Conservation (phyloP, 1,140 invertebrate species). For the Cotesia chilonis region DNA sequence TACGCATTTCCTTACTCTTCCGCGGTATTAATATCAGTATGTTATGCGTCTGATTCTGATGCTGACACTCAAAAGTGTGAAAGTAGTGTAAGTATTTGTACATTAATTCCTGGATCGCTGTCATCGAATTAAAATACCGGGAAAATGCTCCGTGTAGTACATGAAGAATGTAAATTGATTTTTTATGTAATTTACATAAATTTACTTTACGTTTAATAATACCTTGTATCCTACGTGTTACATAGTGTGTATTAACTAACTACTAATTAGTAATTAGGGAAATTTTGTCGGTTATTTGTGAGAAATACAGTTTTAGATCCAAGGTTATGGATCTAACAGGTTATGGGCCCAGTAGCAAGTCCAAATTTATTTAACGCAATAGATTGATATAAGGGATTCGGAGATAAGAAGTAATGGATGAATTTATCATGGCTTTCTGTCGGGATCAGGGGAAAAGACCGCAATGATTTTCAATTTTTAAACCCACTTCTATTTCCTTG, state of each 20-base stretch:
- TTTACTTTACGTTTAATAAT: too few species aligned
- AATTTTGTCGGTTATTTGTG: too few species aligned
- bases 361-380: neutral
- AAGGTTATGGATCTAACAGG: neutral
- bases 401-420: conserved; percentile 43
- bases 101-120: too few species aligned
- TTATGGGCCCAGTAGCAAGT: conserved; percentile 28
- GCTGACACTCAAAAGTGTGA: conserved; percentile 27
- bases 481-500: conserved; percentile 54
- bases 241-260: too few species aligned
- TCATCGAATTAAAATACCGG: too few species aligned
- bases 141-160: too few species aligned
- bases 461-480: conserved; percentile 65
- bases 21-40: neutral
- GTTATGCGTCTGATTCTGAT: conserved; percentile 16
- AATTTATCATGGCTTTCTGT: conserved; percentile 62
- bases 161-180: too few species aligned
- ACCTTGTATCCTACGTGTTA: too few species aligned
- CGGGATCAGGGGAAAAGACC: conserved; percentile 58
- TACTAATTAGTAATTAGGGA: too few species aligned
- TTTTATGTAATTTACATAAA: too few species aligned
- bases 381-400: conserved; percentile 46
- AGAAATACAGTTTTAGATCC: too few species aligned
- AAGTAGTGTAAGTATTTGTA: conserved; percentile 45
- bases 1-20: conserved; percentile 34